Conservation (phyloP, 37 sponge, comb jelly and placozoan species). For the Haliclona indistincta region DNA sequence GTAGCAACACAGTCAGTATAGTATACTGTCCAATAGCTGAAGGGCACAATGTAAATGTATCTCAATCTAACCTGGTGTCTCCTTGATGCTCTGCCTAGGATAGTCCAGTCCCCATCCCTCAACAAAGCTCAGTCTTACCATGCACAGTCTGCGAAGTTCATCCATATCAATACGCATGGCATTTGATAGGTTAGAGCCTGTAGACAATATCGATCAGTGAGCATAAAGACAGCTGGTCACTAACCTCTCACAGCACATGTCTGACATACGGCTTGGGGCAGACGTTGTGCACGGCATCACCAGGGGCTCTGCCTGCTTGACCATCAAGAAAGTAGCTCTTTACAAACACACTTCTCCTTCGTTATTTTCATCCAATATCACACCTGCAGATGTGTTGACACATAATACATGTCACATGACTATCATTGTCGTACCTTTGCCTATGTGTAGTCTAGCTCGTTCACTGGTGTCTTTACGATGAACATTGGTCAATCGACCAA, state of each 20-base stretch:
- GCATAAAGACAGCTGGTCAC: background rate
- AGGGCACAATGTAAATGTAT: too few relatives aligned
- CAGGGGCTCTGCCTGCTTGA: conserved; percentile 84
- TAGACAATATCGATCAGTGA: background rate
- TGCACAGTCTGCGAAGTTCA: too few relatives aligned
- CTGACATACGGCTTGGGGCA: conserved; percentile 92
- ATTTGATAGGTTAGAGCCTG: background rate
- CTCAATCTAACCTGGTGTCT: too few relatives aligned
- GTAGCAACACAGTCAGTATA: too few relatives aligned
- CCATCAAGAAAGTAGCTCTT: conserved; percentile 89
- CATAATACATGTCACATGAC: background rate
- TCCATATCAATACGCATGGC: too few relatives aligned
- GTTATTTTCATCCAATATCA: conserved; percentile 62
- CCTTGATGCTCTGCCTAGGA: too few relatives aligned
- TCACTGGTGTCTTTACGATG: conserved; percentile 90
- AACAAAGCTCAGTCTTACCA: too few relatives aligned
- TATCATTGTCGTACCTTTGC: conserved; percentile 57
- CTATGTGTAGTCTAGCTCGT: conserved; percentile 88
- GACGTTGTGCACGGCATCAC: conserved; percentile 96
- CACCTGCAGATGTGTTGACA: conserved; percentile 20
- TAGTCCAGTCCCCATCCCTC: too few relatives aligned
- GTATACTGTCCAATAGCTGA: too few relatives aligned
- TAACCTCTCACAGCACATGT: conserved; percentile 86
- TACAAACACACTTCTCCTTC: conserved; percentile 91
- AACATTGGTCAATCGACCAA: conserved; percentile 85